Evolutionary conservation across 1,140 invertebrate genomes (phyloP), one percentile per base, ranked within the genome.

Genomic region (Musca vetustissima): DNA sequence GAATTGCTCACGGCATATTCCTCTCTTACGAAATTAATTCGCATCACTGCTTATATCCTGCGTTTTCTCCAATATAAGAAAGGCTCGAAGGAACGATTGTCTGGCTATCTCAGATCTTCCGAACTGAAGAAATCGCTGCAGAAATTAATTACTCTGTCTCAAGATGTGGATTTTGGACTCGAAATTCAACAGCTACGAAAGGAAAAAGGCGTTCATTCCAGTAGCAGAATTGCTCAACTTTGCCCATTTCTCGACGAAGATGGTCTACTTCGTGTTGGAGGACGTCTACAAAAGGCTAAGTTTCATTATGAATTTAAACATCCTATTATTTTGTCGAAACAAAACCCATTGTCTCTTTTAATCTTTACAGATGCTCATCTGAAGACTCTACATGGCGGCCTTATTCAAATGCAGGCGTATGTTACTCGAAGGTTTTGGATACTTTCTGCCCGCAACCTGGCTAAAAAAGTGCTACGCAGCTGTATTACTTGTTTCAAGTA

Each of bases 21-120:
- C 48, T 49, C 13, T 49, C 6, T 49, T 14, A 49, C 15, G 3
- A 69, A 69, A 53, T 49, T 69, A 4, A 36, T 50, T 25, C 49
- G 59, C 2, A 22, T 69, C 7, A 52, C 28, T 28, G 68, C 59
- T 14, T 69, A 69, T n/a, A 17, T 21, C 15, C 6, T 64, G 15
- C 49, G 48, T 11, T 69, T 69, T n/a, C 50, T 32, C 3, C 14
- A 59, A 6, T 17, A 59, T 15, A 28, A 14, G 28, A 14, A 15
- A n/a, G 25, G 2, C n/a, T 17, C 15, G 32, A n/a, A 15, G 28
- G 17, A n/a, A 59, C 32, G 24, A 28, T 28, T 28, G 3, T 28
- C 55, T 8, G 55, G 55, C 8, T 59, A 28, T 59, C 25, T 59
- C 19, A 32, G 24, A n/a, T 17, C 24, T 8, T 28, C 4, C 1